A percentile compares a stretch with the other conserved stretches of the same genome.
phyloP scores from a whole-genome alignment of 2,888 invertebrate genomes.

The Drosophila merina region DNA sequence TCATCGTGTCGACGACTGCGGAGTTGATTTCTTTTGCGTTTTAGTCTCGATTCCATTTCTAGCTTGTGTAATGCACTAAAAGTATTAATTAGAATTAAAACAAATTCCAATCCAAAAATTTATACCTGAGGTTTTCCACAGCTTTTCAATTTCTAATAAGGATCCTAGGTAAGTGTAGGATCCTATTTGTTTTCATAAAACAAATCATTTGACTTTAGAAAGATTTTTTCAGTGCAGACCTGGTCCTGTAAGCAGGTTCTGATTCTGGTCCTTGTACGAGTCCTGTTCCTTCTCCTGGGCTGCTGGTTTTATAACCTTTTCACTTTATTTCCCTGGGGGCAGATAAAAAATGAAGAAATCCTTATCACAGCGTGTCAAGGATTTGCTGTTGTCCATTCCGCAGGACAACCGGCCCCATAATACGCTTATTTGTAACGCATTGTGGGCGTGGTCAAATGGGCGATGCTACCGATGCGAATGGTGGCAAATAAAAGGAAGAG shows the following conservation, averaged over 20 bases:
- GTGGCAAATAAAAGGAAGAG: neutral
- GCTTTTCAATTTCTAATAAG: no score
- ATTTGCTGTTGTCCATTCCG: slow-evolving; percentile 77
- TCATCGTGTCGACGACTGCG: slow-evolving; percentile 26
- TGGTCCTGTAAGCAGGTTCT: slow-evolving; percentile 14
- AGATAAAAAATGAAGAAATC: slow-evolving; percentile 82
- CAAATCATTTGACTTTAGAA: neutral
- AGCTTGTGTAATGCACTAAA: slow-evolving; percentile 15
- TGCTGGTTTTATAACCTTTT: slow-evolving; percentile 82
- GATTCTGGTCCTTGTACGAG: slow-evolving; percentile 30
- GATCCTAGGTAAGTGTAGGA: no score
- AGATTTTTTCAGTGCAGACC: slow-evolving; percentile 19
- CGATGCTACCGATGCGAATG: slow-evolving; percentile 9
- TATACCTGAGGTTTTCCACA: no score
- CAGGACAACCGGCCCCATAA: slow-evolving; percentile 75
- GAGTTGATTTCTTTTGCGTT: slow-evolving; percentile 57
- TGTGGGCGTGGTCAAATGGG: slow-evolving; percentile 60
- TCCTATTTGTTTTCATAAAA: neutral
- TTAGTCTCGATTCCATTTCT: slow-evolving; percentile 34
- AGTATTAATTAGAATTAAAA: neutral
- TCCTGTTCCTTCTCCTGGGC: slow-evolving; percentile 36
- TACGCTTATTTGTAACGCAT: slow-evolving; percentile 80
- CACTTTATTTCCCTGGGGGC: slow-evolving; percentile 81
- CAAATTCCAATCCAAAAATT: no score
- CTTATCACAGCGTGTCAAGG: slow-evolving; percentile 82